Base-by-base conservation (phyloP, 2,113 vertebrate species). In the Notarius lentiginosus region DNA sequence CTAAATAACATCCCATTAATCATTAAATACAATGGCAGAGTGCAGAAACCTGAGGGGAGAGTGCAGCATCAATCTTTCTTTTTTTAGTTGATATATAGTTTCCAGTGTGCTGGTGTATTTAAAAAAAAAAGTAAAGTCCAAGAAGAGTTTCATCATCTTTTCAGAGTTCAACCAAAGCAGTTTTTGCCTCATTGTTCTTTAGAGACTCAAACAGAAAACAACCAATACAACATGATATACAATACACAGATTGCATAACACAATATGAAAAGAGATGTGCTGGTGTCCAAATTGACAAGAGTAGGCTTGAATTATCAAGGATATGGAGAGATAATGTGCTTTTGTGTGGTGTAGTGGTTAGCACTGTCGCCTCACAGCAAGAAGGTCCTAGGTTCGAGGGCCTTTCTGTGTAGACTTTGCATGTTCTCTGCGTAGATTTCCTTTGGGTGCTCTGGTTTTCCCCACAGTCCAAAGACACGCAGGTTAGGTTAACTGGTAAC, bases 1-100 rank as follows among this genome's bases (percentile, higher is more conserved):
- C 56, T 77, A 86, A 84, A 87, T 61, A 83, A 41, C 68, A 84
- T 80, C 61, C 79, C 61, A 88, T 88, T 86, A 87, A 88, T 88
- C 79, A 88, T 90, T 60, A 79, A 84, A 87, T 60, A 65, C 41
- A 87, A 76, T 51, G 11, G 61, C 53, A 65, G 30, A 63, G 84
- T 56, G 27, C 53, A 56, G 81, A 85, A 72, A 77, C 56, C 72
- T 63, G 80, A 53, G 60, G 65, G 30, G 0, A 41, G 41, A 41
- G 41, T 41, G 63, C 51, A 66, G 73, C 63, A 79, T 72, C 80
- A 56, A 49, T 51, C 41, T 49, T 49, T 22, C 1, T 1, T 73
- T 20, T 73, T 49, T 73, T 14, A 24, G n/a, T 11, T 51, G n/a
- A 24, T 1, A 27, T 27, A 77, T 76, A 47, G 22, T 76, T 76